These are phyloP conservation scores for Amphilophus citrinellus DNA, from an alignment of 2,113 vertebrate species.

Conservation along the genomic window DNA sequence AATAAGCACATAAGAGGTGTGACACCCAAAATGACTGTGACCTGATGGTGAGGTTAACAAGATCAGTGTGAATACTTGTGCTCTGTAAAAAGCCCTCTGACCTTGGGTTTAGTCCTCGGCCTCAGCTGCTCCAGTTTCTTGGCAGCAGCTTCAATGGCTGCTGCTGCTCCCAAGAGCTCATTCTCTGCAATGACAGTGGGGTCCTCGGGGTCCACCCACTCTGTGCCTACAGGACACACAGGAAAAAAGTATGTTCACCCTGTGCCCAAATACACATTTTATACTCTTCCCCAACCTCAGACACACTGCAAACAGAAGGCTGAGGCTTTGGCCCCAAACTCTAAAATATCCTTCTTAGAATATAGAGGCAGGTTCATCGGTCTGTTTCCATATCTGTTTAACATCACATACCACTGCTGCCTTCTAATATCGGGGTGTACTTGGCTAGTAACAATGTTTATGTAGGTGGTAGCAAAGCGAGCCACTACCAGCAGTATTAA, in stretches of 20 bases:
- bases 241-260: conserved; percentile 6
- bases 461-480: neutral
- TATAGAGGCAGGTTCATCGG: no score
- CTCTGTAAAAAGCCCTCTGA: conserved; percentile 70
- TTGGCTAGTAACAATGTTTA: neutral
- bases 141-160: conserved; percentile 97
- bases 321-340: neutral
- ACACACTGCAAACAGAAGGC: neutral
- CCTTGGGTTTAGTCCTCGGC: conserved; percentile 96
- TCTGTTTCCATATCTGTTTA: neutral
- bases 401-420: no score
- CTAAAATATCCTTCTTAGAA: neutral
- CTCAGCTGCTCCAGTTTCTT: conserved; percentile 98
- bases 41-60: conserved; percentile 34
- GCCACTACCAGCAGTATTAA: neutral
- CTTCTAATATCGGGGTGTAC: neutral
- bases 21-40: conserved; percentile 9
- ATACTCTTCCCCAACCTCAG: neutral
- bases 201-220: conserved; percentile 98
- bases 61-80: conserved; percentile 27
- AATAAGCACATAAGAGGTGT: neutral
- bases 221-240: conserved; percentile 63
- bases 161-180: conserved; percentile 93
- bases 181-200: conserved; percentile 98
- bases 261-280: neutral